Base-by-base conservation (phyloP, 2,797 vertebrate genomes). In the Microcaecilia unicolor region DNA sequence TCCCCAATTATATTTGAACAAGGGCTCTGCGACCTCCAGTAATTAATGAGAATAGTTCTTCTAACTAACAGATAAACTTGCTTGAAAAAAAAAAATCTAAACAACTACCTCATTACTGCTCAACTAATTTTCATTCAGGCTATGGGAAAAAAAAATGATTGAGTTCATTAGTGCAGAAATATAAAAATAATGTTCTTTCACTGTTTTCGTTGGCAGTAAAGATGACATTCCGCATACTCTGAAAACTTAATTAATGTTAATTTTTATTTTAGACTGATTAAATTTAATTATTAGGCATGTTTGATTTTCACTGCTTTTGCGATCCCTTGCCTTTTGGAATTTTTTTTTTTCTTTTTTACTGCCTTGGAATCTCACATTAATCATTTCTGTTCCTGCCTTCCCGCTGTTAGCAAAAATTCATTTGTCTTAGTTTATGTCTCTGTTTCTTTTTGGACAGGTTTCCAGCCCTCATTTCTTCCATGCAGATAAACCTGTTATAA, bases 51-150 rank as follows among this genome's bases (percentile, higher is more conserved):
- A 76, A 69, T 74, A 53, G 71, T 65, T 45, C 41, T 35, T 54
- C 58, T 72, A 72, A 80, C 80, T 75, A 37, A 61, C 63, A 63
- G 67, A 67, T 53, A 61, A 52, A 37, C 65, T 76, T 62, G 72
- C 74, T 67, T 78, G 58, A 64, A 74, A 55, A 59, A n/a, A 64
- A 74, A 55, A 59, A 44, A 64, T 74, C 51, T 61, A 66, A 42
- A 55, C 61, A 70, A 64, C 60, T 57, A 38, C 58, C 69, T 76
- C 70, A 76, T 74, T 75, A 67, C 49, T 54, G 42, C 57, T 76
- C 76, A 78, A 71, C 78, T 78, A 76, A 74, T 65, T 69, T 60
- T 58, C 67, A 70, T 72, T 73, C 69, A 63, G 48, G 67, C 76
- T 67, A 48, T 58, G 51, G 61, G n/a, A n/a, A n/a, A 60, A 68